phyloP scores from a whole-genome alignment of 2,888 invertebrate species.

The Therioaphis trifolii region DNA sequence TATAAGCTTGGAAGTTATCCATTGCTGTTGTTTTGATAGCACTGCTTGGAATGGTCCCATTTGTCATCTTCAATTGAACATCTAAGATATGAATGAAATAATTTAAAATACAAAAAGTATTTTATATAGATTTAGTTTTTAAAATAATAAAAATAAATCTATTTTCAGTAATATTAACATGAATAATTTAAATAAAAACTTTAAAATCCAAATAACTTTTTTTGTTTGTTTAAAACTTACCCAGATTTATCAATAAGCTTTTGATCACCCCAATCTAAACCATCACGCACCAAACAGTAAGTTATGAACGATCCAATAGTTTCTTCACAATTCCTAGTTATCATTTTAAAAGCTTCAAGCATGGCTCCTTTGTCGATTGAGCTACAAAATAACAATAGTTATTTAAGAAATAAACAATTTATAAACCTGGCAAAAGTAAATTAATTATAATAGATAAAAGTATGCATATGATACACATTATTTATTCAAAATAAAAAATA shows the following conservation, averaged over 20 bases:
- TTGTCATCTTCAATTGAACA: conserved; percentile 90
- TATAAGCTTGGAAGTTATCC: conserved; percentile 92
- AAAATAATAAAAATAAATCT: too few species aligned
- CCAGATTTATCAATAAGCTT: conserved; percentile 85
- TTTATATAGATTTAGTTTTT: too few species aligned
- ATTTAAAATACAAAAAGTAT: too few species aligned
- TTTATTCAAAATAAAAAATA: not conserved
- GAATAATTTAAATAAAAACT: too few species aligned
- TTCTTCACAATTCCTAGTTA: conserved; percentile 75
- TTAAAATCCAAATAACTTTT: too few species aligned
- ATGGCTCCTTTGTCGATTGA: conserved; percentile 53
- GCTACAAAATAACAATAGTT: conserved; percentile 47
- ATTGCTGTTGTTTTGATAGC: conserved; percentile 80
- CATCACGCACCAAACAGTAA: conserved; percentile 89
- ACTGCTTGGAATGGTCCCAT: conserved; percentile 88
- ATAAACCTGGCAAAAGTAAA: too few species aligned
- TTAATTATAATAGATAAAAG: not conserved
- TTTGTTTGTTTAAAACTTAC: too few species aligned
- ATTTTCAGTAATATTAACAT: too few species aligned
- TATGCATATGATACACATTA: not conserved
- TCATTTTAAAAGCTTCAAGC: conserved; percentile 75
- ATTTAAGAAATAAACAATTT: not conserved
- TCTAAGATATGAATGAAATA: conserved; percentile 70
- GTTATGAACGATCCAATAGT: conserved; percentile 83
- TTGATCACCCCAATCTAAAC: conserved; percentile 93